Evolutionary conservation across 2,113 vertebrate genomes (phyloP).

Genomic region (Balaeniceps rex): DNA sequence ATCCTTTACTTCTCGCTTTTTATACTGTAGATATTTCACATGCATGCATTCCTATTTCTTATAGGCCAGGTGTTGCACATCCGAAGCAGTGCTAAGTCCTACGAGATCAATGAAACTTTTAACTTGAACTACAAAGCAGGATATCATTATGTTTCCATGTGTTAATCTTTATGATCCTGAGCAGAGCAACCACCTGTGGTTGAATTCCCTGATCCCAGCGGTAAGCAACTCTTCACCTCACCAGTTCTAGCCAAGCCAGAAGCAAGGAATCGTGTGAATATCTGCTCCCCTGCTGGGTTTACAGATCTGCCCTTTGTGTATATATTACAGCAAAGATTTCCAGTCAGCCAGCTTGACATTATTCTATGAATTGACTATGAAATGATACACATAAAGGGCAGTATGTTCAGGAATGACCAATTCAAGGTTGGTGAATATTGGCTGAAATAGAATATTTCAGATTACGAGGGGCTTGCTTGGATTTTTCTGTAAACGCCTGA

Average conservation of each 20-base stretch:
- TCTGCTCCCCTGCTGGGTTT: background rate
- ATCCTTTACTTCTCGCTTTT: background rate
- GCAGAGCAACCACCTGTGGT: background rate
- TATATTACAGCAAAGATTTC: background rate
- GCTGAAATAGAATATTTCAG: background rate
- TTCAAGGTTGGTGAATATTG: background rate
- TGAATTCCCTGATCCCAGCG: background rate
- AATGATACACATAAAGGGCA: background rate
- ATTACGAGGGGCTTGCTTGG: background rate
- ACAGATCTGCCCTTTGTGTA: background rate
- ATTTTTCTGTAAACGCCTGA: background rate
- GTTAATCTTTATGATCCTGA: background rate
- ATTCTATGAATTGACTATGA: background rate
- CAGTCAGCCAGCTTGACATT: background rate
- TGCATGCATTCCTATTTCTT: background rate
- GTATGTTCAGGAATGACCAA: background rate
- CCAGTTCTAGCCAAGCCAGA: background rate
- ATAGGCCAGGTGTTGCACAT: background rate
- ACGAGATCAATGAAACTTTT: background rate
- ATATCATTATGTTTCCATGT: background rate
- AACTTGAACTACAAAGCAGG: background rate
- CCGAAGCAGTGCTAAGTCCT: background rate
- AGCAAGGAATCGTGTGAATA: background rate
- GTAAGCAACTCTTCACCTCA: background rate
- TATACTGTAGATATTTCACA: background rate